Evolutionary conservation across 2,113 vertebrate genomes (phyloP).

Genomic region (Pachyramphus minor): DNA sequence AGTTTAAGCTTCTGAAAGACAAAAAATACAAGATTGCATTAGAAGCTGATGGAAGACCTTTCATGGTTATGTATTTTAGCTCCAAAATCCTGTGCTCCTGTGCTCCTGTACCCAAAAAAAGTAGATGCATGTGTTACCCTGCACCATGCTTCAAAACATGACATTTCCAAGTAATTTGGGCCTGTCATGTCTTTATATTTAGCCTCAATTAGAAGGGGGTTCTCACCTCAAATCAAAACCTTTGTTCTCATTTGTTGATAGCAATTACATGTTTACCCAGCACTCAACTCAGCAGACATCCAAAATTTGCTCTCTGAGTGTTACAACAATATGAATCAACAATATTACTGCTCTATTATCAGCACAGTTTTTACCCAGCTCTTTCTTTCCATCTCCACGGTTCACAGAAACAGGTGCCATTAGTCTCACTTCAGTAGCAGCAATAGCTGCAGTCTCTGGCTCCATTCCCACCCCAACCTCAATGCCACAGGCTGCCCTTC

Average conservation of each 20-base stretch:
- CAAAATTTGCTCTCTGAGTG: neutral
- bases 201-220: neutral
- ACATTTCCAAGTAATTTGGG: neutral
- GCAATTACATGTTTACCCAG: neutral
- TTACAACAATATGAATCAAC: neutral
- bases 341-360: neutral
- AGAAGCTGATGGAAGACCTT: neutral
- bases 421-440: neutral
- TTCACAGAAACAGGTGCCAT: neutral
- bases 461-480: neutral
- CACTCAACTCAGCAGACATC: neutral
- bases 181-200: neutral
- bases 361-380: neutral
- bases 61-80: neutral
- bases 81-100: no score
- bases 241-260: neutral
- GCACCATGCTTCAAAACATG: neutral
- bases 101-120: no score
- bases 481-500: neutral
- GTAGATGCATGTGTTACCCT: neutral
- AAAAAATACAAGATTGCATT: neutral
- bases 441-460: neutral
- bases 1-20: neutral
- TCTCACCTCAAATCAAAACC: neutral
- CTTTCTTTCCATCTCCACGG: fast-evolving